Evolutionary conservation across 2,797 vertebrate genomes (phyloP), one percentile per base, ranked within the genome.

Genomic region (Margarornis squamiger): DNA sequence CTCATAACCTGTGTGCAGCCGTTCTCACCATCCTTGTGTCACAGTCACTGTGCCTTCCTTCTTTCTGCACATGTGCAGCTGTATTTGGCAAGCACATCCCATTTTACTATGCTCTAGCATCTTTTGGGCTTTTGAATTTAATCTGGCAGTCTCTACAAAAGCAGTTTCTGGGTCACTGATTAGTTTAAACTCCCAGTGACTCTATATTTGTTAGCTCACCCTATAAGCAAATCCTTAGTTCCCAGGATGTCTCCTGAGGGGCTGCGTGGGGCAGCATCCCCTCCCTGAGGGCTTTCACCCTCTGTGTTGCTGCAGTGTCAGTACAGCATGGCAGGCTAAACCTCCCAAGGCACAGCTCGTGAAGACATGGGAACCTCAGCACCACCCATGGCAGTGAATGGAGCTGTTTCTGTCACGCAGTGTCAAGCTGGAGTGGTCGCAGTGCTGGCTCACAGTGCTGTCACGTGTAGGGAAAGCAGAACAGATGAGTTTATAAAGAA

Each of bases 291-390:
- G 26, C 29, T 55, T 26, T 12, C 39, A 27, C 14, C 26, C 5
- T 14, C 0, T 1, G 19, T 21, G 3, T 14, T 7, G 7, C 51
- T 7, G 7, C 51, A 46, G 29, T 0, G 1, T 3, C 39, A 63
- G 43, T 0, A 0, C 54, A 43, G 41, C 54, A 30, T 1, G 1
- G 8, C 65, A 55, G 39, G 4, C 38, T n/a, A 4, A 68, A 3
- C 65, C 45, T 39, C 15, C 82, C 71, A 26, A 16, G 46, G 51
- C 62, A 4, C 16, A 32, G 26, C 41, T 45, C 12, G 15, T 9
- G 38, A 54, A 38, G 43, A 7, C 1, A 18, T 13, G 73, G 51
- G 29, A 29, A 36, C n/a, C 36, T 32, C 68, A 55, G 68, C 67
- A 32, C 4, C 2, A 2, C 71, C 41, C 2, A 0, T 12, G 29